These are phyloP conservation scores for Timema cristinae DNA, from an alignment of 2,888 invertebrate genomes.

Conservation along the genomic window DNA sequence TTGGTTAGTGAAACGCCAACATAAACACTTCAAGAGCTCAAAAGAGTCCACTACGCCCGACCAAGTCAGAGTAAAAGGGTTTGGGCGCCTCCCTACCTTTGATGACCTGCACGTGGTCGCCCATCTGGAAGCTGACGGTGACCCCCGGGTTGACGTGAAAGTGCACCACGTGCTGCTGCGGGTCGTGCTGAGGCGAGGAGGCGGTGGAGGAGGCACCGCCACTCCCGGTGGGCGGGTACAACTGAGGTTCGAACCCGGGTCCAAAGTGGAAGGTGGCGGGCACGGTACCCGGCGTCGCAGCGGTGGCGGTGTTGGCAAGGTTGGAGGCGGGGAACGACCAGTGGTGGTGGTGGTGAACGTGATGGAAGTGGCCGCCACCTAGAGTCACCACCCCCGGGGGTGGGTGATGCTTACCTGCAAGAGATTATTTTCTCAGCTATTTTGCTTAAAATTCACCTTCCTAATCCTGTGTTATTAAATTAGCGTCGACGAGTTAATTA, in stretches of 20 bases:
- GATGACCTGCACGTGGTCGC: constrained; percentile 69
- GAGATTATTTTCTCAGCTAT: no score
- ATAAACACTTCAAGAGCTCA: no score
- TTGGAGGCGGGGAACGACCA: constrained; percentile 44
- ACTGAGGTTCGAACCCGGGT: constrained; percentile 53
- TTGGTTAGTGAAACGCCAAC: no score
- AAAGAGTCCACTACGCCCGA: no score
- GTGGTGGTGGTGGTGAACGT: constrained; percentile 43
- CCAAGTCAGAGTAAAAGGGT: no score
- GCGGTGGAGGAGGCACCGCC: constrained; percentile 34
- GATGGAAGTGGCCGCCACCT: constrained; percentile 11
- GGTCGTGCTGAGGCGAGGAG: constrained; percentile 35
- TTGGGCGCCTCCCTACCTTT: constrained; percentile 59
- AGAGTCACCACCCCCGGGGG: background rate
- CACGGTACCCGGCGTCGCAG: constrained; percentile 39
- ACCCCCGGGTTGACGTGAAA: constrained; percentile 76
- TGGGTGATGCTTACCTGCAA: background rate
- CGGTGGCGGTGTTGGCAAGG: constrained; percentile 37
- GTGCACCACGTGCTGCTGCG: constrained; percentile 60
- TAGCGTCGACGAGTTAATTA: no score
- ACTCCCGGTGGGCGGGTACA: constrained; percentile 39
- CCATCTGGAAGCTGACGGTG: constrained; percentile 68
- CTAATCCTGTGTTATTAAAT: no score
- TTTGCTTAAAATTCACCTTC: no score
- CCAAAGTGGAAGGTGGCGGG: constrained; percentile 55